Evolutionary conservation across 2,113 vertebrate species (phyloP).

Genomic region (Asarcornis scutulata): DNA sequence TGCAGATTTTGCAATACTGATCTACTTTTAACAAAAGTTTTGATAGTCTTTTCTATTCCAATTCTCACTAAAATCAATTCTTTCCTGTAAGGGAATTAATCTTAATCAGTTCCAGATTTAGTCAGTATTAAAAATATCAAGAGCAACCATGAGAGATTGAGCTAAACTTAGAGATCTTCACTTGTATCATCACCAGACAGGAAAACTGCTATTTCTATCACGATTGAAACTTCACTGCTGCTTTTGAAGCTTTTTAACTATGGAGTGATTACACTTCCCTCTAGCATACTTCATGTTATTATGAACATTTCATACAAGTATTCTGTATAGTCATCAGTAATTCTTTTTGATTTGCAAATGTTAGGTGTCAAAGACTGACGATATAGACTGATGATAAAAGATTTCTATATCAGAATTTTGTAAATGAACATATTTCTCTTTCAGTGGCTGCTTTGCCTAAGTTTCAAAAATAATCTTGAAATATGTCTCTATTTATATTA

Average conservation of each 20-base stretch:
- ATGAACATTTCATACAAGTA: background rate
- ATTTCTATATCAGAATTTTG: slow-evolving; percentile 4
- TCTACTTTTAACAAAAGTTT: background rate
- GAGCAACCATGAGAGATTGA: background rate
- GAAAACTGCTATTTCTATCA: slow-evolving; percentile 5
- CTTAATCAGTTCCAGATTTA: background rate
- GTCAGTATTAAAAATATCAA: slow-evolving; percentile 22
- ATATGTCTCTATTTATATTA: background rate
- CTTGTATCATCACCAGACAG: background rate
- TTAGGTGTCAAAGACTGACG: background rate
- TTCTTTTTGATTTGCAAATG: slow-evolving; percentile 29
- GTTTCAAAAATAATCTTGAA: background rate
- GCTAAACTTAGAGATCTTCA: background rate
- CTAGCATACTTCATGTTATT: background rate
- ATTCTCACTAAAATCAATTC: background rate
- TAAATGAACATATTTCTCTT: background rate
- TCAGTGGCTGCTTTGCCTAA: background rate
- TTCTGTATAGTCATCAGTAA: slow-evolving; percentile 40
- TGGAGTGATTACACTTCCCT: slow-evolving; percentile 9
- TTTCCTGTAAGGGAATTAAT: background rate
- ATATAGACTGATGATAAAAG: background rate
- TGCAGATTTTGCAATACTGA: background rate
- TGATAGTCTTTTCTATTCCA: background rate
- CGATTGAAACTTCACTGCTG: background rate
- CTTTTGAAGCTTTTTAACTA: slow-evolving; percentile 54